Conservation (phyloP, 2,888 invertebrate species). For the Rhagonycha lutea region DNA sequence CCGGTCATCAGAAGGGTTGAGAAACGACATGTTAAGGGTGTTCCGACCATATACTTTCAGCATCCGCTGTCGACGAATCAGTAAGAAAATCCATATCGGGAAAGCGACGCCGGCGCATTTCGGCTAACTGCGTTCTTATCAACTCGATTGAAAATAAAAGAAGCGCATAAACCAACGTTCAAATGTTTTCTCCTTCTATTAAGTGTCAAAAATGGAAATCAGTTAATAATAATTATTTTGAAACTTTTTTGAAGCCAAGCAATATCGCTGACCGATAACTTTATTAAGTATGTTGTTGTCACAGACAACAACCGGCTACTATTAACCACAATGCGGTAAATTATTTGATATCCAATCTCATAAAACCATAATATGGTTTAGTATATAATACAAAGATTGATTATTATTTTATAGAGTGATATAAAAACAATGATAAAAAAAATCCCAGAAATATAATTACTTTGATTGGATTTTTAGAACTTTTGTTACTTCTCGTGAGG, state of each 20-base stretch:
- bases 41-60: constrained; percentile 35
- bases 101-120: constrained; percentile 32
- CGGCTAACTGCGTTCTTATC: constrained; percentile 17
- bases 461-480: too few species aligned
- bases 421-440: neutral
- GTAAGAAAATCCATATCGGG: constrained; percentile 39
- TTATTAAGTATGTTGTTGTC: neutral
- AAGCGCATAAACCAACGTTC: constrained; percentile 11
- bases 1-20: constrained; percentile 32
- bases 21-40: constrained; percentile 33
- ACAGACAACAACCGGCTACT: neutral
- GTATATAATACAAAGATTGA: neutral
- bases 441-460: too few species aligned
- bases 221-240: too few species aligned
- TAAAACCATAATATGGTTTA: neutral
- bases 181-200: neutral
- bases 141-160: constrained; percentile 14
- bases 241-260: too few species aligned
- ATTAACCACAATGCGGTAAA: neutral
- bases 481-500: too few species aligned
- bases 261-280: neutral
- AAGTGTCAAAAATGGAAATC: too few species aligned
- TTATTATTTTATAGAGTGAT: neutral
- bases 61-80: constrained; percentile 33
- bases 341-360: neutral